Percentiles rank a stretch among this genome's conserved stretches.
phyloP scores from a whole-genome alignment of 2,797 vertebrate species.

The Macrochelys suwanniensis region DNA sequence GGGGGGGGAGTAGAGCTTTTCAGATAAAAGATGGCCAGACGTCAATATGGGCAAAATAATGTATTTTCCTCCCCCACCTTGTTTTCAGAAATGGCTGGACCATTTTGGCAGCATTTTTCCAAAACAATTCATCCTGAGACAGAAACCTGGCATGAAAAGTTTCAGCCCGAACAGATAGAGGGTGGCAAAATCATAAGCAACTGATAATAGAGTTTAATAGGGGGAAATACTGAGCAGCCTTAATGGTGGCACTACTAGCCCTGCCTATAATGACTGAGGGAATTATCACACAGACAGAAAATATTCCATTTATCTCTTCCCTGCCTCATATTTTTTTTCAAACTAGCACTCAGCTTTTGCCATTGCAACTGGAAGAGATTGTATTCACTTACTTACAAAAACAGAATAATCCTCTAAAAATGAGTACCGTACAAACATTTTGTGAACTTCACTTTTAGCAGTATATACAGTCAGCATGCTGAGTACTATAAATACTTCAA shows the following conservation, averaged over 20 bases:
- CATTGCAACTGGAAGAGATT: not conserved
- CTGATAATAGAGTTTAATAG: not conserved
- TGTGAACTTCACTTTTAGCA: not conserved
- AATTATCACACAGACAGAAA: not conserved
- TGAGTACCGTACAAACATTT: not conserved
- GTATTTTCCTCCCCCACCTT: not conserved
- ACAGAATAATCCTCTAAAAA: not conserved
- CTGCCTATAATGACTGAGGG: not conserved
- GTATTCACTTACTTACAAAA: not conserved
- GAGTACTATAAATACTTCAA: not conserved
- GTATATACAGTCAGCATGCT: not conserved
- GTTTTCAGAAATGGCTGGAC: not conserved
- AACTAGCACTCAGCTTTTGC: not conserved
- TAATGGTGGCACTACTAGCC: not conserved
- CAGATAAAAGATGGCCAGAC: not conserved
- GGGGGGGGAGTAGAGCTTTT: not conserved
- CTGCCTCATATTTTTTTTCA: not conserved
- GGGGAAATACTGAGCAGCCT: not conserved
- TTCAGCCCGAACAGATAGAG: not conserved
- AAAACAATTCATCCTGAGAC: not conserved
- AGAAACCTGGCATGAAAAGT: not conserved
- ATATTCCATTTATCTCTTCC: not conserved
- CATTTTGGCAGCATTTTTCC: not conserved
- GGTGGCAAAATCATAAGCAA: not conserved
- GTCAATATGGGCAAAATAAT: not conserved